Conservation (phyloP, 1,140 invertebrate genomes). For the Drosophila ercepeae region DNA sequence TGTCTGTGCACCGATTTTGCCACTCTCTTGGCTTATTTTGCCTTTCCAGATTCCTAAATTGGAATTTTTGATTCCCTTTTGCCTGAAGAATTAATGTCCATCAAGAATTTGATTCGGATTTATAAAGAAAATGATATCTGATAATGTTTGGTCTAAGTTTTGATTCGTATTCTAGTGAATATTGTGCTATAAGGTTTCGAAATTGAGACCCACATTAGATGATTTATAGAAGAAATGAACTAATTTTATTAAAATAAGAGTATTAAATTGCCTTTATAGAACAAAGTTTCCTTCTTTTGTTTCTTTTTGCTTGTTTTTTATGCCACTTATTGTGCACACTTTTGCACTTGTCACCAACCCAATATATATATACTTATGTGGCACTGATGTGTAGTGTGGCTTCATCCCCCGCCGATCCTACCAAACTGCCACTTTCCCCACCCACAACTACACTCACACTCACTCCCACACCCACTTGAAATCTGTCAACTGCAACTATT, state of each 20-base stretch:
- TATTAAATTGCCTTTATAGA: neutral
- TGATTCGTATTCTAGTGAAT: neutral
- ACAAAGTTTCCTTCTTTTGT: neutral
- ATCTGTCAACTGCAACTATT: constrained; percentile 82
- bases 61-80: constrained; percentile 5
- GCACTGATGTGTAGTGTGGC: constrained; percentile 35
- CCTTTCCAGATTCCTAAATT: constrained; percentile 9
- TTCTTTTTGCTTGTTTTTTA: constrained; percentile 58
- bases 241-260: constrained; percentile 1
- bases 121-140: constrained; percentile 11
- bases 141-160: neutral
- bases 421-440: neutral
- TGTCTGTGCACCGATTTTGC: constrained; percentile 33
- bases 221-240: too few relatives aligned
- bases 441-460: neutral
- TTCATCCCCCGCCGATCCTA: neutral
- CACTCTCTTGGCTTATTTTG: constrained; percentile 21
- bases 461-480: constrained; percentile 62
- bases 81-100: neutral
- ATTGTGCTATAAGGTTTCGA: too few relatives aligned
- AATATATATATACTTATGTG: constrained; percentile 26
- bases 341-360: constrained; percentile 65
- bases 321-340: constrained; percentile 69
- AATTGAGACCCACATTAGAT: too few relatives aligned
- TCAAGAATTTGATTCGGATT: constrained; percentile 13